Evolutionary conservation across 2,888 invertebrate species (phyloP).

Genomic region (Limnephilus auricula): DNA sequence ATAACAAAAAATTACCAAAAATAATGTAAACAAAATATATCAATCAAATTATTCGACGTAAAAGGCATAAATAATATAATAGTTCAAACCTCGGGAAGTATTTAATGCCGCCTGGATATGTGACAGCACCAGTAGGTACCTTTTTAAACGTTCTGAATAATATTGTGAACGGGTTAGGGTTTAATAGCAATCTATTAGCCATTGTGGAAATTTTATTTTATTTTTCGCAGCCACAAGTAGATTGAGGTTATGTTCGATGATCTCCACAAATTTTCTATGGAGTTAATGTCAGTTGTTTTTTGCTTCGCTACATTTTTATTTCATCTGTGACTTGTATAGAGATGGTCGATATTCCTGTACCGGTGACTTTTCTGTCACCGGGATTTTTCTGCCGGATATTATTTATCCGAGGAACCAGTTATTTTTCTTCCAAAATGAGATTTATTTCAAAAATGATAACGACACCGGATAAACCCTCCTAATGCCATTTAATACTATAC

Average conservation of each 20-base stretch:
- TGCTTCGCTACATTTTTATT: background rate
- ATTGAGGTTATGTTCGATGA: background rate
- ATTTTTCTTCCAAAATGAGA: too few relatives aligned
- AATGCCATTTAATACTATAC: too few relatives aligned
- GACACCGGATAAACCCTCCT: too few relatives aligned
- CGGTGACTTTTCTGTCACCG: too few relatives aligned
- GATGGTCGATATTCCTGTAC: too few relatives aligned
- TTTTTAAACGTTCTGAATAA: conserved; percentile 69
- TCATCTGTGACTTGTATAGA: background rate
- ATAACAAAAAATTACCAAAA: too few relatives aligned
- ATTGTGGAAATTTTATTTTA: background rate
- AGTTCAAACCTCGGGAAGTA: conserved; percentile 74
- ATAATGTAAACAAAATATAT: too few relatives aligned
- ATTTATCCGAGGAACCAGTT: too few relatives aligned
- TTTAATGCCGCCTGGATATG: conserved; percentile 78
- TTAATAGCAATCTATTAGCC: conserved; percentile 34
- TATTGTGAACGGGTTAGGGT: conserved; percentile 28
- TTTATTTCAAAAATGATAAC: too few relatives aligned
- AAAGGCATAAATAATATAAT: background rate
- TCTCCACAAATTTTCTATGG: background rate
- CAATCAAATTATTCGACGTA: background rate
- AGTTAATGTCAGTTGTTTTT: background rate
- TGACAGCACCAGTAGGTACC: conserved; percentile 75
- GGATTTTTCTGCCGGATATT: too few relatives aligned
- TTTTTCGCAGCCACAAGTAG: background rate